Evolutionary conservation across 2,113 vertebrate species (phyloP).

Genomic region (Chloebia gouldiae): DNA sequence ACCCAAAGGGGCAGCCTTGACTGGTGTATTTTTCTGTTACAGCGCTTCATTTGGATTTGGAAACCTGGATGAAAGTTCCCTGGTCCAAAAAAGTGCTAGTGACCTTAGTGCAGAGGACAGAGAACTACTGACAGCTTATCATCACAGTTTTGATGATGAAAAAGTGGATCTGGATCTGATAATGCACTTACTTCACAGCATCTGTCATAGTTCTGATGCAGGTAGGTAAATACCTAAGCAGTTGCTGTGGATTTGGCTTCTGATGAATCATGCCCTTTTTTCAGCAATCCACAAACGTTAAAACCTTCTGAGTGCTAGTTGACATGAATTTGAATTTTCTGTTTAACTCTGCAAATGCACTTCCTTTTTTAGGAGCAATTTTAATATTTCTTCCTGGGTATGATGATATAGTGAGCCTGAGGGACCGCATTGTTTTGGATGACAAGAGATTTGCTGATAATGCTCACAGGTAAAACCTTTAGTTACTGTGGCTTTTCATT

Average conservation of each 20-base stretch:
- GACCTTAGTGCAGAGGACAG: conserved; percentile 84
- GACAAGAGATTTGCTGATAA: conserved; percentile 87
- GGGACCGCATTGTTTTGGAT: conserved; percentile 86
- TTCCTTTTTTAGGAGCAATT: conserved; percentile 79
- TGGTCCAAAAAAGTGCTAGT: conserved; percentile 68
- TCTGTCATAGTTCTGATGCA: conserved; percentile 81
- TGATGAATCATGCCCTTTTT: background rate
- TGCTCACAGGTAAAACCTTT: conserved; percentile 77
- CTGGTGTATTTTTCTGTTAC: background rate
- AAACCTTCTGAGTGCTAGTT: background rate
- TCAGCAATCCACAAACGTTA: background rate
- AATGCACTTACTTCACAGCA: conserved; percentile 87
- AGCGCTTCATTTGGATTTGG: conserved; percentile 79
- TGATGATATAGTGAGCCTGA: conserved; percentile 89
- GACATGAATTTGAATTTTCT: background rate
- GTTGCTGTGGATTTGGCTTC: background rate
- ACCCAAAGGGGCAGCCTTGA: background rate
- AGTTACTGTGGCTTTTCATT: background rate
- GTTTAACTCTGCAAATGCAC: background rate
- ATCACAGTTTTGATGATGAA: conserved; percentile 91
- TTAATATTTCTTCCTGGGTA: conserved; percentile 91
- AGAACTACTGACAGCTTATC: conserved; percentile 86
- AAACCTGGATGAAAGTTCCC: conserved; percentile 77
- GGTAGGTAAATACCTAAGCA: conserved; percentile 68
- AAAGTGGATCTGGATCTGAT: conserved; percentile 91